Evolutionary conservation across 2,888 invertebrate species (phyloP).

Genomic region (Lapara coniferarum): DNA sequence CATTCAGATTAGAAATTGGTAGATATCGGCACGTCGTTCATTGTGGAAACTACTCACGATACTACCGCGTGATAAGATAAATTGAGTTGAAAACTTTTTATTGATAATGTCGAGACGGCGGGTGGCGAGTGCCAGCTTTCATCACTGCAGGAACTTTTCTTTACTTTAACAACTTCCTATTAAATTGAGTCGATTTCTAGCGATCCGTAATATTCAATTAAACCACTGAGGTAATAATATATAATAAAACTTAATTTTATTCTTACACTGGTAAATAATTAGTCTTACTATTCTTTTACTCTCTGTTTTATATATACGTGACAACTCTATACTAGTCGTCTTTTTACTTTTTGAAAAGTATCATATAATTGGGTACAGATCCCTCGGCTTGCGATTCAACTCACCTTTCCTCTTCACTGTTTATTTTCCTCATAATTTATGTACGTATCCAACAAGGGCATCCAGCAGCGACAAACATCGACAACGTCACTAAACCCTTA

Average conservation of each 20-base stretch:
- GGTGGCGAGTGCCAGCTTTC: conserved; percentile 57
- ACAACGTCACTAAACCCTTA: conserved; percentile 25
- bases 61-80: conserved; percentile 80
- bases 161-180: conserved; percentile 35
- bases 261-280: too few species aligned
- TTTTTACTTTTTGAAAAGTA: too few species aligned
- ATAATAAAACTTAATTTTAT: too few species aligned
- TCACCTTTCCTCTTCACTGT: too few species aligned
- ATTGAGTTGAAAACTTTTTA: conserved; percentile 75
- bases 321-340: too few species aligned
- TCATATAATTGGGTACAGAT: too few species aligned
- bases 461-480: conserved; percentile 1
- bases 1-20: conserved; percentile 81
- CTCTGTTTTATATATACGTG: too few species aligned
- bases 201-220: background rate
- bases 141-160: conserved; percentile 44
- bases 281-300: too few species aligned
- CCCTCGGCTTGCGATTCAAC: too few species aligned
- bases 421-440: too few species aligned
- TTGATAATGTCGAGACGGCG: conserved; percentile 70
- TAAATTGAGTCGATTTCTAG: conserved; percentile 25
- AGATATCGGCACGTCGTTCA: conserved; percentile 82
- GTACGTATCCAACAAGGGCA: conserved; percentile 10
- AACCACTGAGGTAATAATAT: background rate
- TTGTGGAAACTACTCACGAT: conserved; percentile 81